These are phyloP conservation scores for Prietella phreatophila DNA, from an alignment of 2,113 vertebrate species.

Conservation along the genomic window DNA sequence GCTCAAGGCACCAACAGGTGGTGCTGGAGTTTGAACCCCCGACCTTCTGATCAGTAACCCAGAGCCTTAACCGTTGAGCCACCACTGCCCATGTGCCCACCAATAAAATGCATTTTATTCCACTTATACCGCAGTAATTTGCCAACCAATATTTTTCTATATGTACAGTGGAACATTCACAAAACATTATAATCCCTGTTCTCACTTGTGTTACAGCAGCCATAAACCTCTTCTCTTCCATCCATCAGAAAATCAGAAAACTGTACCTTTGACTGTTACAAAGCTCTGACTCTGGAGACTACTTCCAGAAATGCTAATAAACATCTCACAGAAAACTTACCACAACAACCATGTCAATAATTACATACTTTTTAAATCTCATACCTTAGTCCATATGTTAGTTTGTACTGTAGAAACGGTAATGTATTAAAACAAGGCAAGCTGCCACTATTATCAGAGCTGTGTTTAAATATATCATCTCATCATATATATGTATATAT, in stretches of 20 bases:
- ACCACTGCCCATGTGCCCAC: no score
- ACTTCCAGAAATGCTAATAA: not conserved
- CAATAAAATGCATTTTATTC: not conserved
- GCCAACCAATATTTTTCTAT: not conserved
- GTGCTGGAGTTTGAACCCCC: no score
- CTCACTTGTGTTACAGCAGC: not conserved
- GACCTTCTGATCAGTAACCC: no score
- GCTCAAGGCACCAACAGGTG: no score
- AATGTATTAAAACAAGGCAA: not conserved
- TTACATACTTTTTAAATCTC: not conserved
- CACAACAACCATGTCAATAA: not conserved
- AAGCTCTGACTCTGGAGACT: not conserved
- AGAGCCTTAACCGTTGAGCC: no score
- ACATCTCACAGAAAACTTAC: not conserved
- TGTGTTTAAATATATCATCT: not conserved
- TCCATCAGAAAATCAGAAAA: not conserved
- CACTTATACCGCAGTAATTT: not conserved
- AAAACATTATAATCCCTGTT: not conserved
- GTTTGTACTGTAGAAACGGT: not conserved
- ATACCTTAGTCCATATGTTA: not conserved
- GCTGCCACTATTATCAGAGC: not conserved
- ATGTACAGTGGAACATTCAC: not conserved
- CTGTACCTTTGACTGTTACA: not conserved
- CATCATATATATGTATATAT: no score
- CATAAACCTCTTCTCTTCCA: not conserved